phyloP scores from a whole-genome alignment of 2,888 invertebrate genomes.

The Conops quadrifasciatus region DNA sequence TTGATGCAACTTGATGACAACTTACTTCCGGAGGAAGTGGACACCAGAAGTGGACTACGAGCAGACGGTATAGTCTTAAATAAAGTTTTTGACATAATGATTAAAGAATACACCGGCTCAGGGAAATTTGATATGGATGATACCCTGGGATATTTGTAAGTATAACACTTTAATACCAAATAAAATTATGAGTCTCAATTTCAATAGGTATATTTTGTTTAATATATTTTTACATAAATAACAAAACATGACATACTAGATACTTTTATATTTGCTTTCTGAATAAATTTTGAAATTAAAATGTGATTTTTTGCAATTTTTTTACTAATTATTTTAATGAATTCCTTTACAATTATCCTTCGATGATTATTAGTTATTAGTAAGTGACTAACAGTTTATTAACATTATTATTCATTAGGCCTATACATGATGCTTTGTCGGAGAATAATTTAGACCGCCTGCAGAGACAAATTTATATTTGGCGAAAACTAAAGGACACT shows the following conservation, averaged over 20 bases:
- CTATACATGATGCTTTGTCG: slow-evolving; percentile 54
- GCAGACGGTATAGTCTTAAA: slow-evolving; percentile 28
- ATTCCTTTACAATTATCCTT: no score
- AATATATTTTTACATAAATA: no score
- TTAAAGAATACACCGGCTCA: slow-evolving; percentile 41
- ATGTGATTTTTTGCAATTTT: no score
- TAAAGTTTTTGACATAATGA: slow-evolving; percentile 41
- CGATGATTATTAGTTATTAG: no score
- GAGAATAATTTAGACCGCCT: slow-evolving; percentile 45
- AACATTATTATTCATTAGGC: slow-evolving; percentile 45
- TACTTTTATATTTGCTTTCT: no score
- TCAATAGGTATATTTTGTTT: no score
- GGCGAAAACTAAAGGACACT: slow-evolving; percentile 41
- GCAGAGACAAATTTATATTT: slow-evolving; percentile 51
- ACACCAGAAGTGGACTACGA: neutral
- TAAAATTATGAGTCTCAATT: no score
- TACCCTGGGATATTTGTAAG: slow-evolving; percentile 19
- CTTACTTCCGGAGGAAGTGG: slow-evolving; percentile 29
- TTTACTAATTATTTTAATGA: no score
- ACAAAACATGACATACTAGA: neutral
- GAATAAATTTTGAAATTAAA: no score
- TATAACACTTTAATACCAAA: slow-evolving; percentile 32
- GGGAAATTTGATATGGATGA: slow-evolving; percentile 25
- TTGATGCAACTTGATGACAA: neutral
- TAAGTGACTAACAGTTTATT: no score